phyloP scores from a whole-genome alignment of 2,113 vertebrate species.

The Mormyrus lacerda region DNA sequence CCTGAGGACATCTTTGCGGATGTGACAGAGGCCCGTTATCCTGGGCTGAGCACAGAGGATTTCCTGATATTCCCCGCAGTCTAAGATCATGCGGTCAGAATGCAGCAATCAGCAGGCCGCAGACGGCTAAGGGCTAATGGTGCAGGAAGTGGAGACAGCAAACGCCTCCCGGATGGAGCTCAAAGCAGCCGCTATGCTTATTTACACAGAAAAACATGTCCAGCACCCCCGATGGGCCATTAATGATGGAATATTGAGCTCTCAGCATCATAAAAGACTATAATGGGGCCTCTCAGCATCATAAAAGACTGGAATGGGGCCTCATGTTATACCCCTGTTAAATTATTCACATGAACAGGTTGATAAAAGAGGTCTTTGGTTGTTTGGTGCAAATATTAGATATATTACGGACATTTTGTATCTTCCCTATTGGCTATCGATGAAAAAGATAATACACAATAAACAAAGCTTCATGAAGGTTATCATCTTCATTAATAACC shows the following conservation, averaged over 20 bases:
- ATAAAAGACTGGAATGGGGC: background rate
- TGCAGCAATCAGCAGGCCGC: slow-evolving; percentile 34
- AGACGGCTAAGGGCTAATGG: slow-evolving; percentile 10
- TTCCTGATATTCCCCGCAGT: slow-evolving; percentile 26
- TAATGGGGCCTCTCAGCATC: background rate
- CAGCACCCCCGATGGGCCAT: background rate
- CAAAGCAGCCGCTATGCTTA: background rate
- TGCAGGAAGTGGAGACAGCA: background rate
- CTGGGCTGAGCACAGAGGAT: slow-evolving; percentile 7
- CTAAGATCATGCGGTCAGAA: slow-evolving; percentile 18
- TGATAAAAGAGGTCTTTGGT: background rate
- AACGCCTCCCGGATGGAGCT: slow-evolving; percentile 13
- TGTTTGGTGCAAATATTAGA: background rate
- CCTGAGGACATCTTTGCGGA: background rate
- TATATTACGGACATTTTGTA: background rate
- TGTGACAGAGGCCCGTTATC: background rate
- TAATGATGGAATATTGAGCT: background rate
- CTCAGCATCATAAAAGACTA: background rate
- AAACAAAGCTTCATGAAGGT: background rate
- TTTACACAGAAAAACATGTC: background rate
- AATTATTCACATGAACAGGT: background rate
- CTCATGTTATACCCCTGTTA: background rate
- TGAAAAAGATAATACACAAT: background rate
- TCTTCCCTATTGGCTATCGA: background rate
- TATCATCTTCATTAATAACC: background rate